Conservation (phyloP, 2,888 invertebrate species). For the Hymenopus coronatus region DNA sequence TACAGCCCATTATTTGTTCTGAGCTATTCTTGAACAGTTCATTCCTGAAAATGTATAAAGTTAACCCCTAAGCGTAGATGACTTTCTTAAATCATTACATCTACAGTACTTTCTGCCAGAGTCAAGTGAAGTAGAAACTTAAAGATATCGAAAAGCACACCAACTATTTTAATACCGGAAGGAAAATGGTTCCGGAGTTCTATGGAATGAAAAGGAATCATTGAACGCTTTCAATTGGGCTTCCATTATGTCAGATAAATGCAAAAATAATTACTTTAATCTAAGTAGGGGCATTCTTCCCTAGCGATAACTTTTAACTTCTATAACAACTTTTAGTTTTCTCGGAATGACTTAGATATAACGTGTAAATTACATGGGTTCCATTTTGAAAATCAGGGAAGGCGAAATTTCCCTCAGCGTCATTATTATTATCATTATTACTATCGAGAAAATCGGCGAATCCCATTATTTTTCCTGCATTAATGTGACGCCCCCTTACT, state of each 20-base stretch:
- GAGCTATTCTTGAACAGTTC: no score
- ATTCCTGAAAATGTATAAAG: no score
- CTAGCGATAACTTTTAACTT: neutral
- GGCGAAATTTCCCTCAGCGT: neutral
- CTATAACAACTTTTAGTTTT: neutral
- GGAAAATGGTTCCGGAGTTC: neutral
- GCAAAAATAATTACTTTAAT: neutral
- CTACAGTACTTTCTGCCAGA: neutral
- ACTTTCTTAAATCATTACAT: neutral
- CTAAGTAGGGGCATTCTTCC: neutral
- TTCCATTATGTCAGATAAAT: neutral
- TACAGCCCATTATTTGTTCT: no score
- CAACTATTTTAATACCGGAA: neutral
- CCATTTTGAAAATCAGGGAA: neutral
- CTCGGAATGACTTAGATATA: neutral
- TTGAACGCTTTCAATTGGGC: neutral
- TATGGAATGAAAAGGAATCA: neutral
- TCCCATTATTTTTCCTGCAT: neutral
- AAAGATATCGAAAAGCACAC: neutral
- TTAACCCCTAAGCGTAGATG: neutral
- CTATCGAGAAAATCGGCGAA: neutral
- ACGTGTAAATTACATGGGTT: neutral
- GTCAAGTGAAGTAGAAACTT: neutral
- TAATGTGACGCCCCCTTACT: neutral
- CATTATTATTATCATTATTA: neutral